Conservation (phyloP, 2,797 vertebrate species). For the Danio tinwini region DNA sequence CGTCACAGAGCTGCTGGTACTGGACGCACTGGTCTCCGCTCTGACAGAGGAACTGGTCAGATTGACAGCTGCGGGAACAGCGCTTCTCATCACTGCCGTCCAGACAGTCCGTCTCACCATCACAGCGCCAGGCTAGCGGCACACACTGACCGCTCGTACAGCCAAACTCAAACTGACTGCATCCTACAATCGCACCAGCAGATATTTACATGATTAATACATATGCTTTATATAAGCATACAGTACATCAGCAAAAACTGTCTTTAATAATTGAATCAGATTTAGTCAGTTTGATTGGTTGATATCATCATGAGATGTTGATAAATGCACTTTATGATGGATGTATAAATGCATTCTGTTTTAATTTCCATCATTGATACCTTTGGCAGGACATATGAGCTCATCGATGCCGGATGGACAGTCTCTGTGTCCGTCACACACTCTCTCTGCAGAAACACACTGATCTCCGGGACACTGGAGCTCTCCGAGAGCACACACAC, state of each 20-base stretch:
- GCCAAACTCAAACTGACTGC: conserved; percentile 79
- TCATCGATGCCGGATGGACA: conserved; percentile 84
- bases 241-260: not conserved
- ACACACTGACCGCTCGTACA: conserved; percentile 82
- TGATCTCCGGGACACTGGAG: conserved; percentile 81
- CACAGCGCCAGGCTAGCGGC: conserved; percentile 86
- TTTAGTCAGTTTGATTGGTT: too few species aligned
- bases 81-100: conserved; percentile 83
- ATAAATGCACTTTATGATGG: not conserved
- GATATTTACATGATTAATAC: too few species aligned
- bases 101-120: conserved; percentile 85
- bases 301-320: not conserved
- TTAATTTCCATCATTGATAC: conserved; percentile 64
- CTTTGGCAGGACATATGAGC: conserved; percentile 79
- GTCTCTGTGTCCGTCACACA: conserved; percentile 84
- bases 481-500: conserved; percentile 75
- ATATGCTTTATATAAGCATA: not conserved
- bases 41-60: conserved; percentile 74
- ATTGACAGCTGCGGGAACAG: conserved; percentile 75
- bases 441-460: conserved; percentile 76
- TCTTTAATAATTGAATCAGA: not conserved
- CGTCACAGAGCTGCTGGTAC: conserved; percentile 83
- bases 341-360: too few species aligned
- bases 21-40: conserved; percentile 78
- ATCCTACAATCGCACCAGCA: conserved; percentile 59